phyloP scores from a whole-genome alignment of 2,797 vertebrate genomes.

The Lutra lutra region DNA sequence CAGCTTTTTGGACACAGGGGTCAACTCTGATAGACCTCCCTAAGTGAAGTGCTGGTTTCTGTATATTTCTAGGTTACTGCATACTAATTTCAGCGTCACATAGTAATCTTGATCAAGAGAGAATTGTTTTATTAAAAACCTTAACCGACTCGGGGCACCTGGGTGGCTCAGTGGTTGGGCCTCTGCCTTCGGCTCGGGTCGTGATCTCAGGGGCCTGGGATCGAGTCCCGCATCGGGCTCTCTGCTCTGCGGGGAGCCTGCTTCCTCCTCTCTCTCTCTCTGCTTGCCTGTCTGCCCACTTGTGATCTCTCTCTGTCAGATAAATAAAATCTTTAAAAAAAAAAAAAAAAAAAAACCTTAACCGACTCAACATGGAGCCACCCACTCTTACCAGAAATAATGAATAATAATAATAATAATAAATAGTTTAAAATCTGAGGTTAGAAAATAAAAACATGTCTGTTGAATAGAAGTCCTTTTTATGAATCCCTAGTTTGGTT shows the following conservation, averaged over 20 bases:
- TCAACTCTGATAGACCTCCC: background rate
- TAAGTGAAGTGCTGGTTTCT: background rate
- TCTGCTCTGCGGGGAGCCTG: too few species aligned
- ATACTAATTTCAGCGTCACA: background rate
- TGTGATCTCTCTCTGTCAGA: too few species aligned
- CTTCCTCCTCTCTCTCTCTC: too few species aligned
- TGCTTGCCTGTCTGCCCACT: too few species aligned
- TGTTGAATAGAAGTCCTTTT: background rate
- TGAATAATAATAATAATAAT: background rate
- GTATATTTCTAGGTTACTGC: background rate
- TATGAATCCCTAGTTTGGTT: background rate
- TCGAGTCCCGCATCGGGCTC: too few species aligned
- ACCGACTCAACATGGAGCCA: background rate
- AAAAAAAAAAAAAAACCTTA: too few species aligned
- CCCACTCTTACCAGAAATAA: conserved; percentile 8
- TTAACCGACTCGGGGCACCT: conserved; percentile 26
- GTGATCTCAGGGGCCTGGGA: too few species aligned
- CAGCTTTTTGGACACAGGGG: background rate
- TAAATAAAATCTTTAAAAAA: too few species aligned
- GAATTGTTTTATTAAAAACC: background rate
- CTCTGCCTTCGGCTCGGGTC: too few species aligned
- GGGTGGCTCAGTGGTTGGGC: too few species aligned
- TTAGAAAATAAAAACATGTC: conserved; percentile 1
- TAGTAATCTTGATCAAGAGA: background rate
- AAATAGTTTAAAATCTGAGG: conserved; percentile 12